Percentiles rank a stretch among this genome's conserved stretches.
These are phyloP conservation scores for Phacellophora camtschatica DNA, from an alignment of 30 jellyfish, hydroid and myxozoan genomes.

Conservation along the genomic window DNA sequence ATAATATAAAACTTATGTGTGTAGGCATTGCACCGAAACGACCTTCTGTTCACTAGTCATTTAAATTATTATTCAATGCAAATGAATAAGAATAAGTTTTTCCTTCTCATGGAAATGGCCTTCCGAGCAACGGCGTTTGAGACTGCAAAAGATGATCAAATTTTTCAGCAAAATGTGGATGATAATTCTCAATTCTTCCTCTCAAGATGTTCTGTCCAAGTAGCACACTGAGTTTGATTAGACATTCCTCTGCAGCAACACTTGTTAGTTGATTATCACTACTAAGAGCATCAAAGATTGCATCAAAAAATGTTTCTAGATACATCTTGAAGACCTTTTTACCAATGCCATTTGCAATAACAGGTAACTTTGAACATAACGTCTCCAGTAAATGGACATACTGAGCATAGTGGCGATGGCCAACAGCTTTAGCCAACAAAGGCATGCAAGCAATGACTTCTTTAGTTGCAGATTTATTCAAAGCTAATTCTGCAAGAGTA, in stretches of 20 bases:
- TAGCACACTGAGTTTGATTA: constrained; percentile 23
- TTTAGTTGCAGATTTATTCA: constrained; percentile 20
- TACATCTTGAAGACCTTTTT: constrained; percentile 76
- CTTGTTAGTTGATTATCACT: constrained; percentile 87
- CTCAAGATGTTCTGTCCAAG: constrained; percentile 84
- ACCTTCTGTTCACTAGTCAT: too few relatives aligned
- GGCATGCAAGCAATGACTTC: constrained; percentile 62
- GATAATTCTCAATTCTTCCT: constrained; percentile 88
- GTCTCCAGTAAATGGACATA: constrained; percentile 82
- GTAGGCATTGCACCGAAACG: too few relatives aligned
- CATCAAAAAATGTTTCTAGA: constrained; percentile 73
- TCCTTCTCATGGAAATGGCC: constrained; percentile 2
- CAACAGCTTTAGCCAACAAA: constrained; percentile 62
- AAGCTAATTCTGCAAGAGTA: constrained; percentile 73
- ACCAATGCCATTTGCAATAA: constrained; percentile 82
- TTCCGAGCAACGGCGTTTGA: too few relatives aligned
- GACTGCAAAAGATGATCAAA: too few relatives aligned
- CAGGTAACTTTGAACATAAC: constrained; percentile 63
- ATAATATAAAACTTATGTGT: too few relatives aligned
- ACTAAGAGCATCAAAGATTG: constrained; percentile 71
- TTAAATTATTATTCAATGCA: too few relatives aligned
- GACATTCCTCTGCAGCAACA: constrained; percentile 91
- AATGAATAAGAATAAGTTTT: too few relatives aligned
- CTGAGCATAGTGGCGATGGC: constrained; percentile 76
- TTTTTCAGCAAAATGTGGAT: constrained; percentile 48